Conservation (phyloP, 2,888 invertebrate genomes). For the Pterobdella sp. region DNA sequence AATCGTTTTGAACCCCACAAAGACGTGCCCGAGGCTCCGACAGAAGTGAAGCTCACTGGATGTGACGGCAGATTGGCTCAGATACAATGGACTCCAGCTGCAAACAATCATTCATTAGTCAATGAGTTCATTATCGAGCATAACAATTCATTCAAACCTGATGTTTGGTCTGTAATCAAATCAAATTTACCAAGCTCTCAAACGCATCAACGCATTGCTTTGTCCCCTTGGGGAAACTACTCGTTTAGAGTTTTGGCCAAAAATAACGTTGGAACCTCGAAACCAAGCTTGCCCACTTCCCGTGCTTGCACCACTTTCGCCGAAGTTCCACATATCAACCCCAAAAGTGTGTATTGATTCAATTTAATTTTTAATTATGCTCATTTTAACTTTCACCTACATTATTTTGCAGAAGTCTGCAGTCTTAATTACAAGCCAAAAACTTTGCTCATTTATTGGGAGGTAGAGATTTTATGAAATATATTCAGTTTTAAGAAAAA, state of each 20-base stretch:
- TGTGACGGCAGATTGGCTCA: conserved; percentile 37
- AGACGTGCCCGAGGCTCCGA: conserved; percentile 40
- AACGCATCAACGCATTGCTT: conserved; percentile 36
- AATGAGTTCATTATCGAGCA: conserved; percentile 38
- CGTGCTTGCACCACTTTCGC: conserved; percentile 33
- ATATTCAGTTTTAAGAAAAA: not conserved
- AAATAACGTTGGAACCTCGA: conserved; percentile 34
- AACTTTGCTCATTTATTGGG: conserved; percentile 35
- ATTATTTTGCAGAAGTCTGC: conserved; percentile 32
- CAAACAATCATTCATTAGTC: conserved; percentile 38
- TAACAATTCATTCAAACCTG: conserved; percentile 38
- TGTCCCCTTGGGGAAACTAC: conserved; percentile 40
- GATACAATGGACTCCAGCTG: conserved; percentile 36
- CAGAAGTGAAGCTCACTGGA: conserved; percentile 34
- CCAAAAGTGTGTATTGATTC: conserved; percentile 26
- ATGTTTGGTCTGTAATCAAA: conserved; percentile 36
- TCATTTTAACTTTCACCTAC: too few species aligned
- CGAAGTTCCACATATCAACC: conserved; percentile 38
- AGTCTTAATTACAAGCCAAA: conserved; percentile 36
- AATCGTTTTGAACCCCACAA: too few species aligned
- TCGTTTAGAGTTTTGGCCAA: conserved; percentile 37
- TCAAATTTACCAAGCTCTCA: conserved; percentile 34
- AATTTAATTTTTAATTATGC: too few species aligned
- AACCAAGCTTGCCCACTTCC: conserved; percentile 32
- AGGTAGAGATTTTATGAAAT: conserved; percentile 16